Evolutionary conservation across 1,140 invertebrate genomes (phyloP), one percentile per base, ranked within the genome.

Genomic region (Listronotus bonariensis): DNA sequence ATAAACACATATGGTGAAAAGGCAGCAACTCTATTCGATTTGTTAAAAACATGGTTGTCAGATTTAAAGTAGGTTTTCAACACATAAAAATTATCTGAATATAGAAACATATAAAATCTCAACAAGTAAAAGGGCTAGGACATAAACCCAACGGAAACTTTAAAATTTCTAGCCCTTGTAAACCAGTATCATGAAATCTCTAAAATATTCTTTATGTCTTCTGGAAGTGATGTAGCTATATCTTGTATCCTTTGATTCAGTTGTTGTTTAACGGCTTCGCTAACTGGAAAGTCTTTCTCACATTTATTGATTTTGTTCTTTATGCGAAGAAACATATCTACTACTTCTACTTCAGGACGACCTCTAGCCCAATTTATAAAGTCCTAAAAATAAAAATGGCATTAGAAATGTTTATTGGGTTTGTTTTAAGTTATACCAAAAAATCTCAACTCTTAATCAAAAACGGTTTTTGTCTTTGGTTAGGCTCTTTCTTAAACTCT

Each of bases 321-420:
- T 49, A 96, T 85, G 77, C 90, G 89, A 46, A 99, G 79, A 67
- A 98, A 89, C 88, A 98, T 92, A 78, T 99, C 96, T 11, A 99
- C 93, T 58, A 97, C 87, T 84, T 98, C 95, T 7, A 99, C 95
- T 83, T 99, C 96, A 71, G 94, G 88, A 74, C 95, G 94, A 56
- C 90, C 93, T 73, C 87, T 81, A 0, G 96, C 91, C 95, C 95
- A 98, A 43, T 88, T 84, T 72, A 89, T 87, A 68, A 98, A 82
- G 80, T 98, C 92, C 90, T 94, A 79, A 51, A 79, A 79, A 56
- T 32, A 68, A 32, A 40, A 54, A 49, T 52, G 41, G 64, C 70
- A 57, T 45, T 36, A 36, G 34, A 36, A 26, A 3, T 5, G 2
- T 26, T 5, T 26, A 26, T 26, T 26, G 20, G 5, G 20, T 26